These are phyloP conservation scores for Pitangus sulphuratus DNA, from an alignment of 2,797 vertebrate genomes.

Conservation along the genomic window DNA sequence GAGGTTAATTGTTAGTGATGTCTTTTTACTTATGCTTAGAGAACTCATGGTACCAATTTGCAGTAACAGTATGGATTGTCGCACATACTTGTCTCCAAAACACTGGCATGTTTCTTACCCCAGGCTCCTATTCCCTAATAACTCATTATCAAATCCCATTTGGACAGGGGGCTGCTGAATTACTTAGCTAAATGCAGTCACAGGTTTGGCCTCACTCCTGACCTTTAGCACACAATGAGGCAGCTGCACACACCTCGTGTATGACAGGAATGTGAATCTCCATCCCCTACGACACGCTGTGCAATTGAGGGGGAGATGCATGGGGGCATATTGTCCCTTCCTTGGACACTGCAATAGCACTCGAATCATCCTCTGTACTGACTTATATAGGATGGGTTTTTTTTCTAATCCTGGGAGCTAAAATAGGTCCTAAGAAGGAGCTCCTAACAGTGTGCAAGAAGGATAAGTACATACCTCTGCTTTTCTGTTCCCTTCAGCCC, in stretches of 20 bases:
- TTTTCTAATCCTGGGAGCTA: background rate
- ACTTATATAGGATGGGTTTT: background rate
- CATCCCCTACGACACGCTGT: background rate
- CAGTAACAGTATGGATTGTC: background rate
- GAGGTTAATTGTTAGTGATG: background rate
- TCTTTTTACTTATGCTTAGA: background rate
- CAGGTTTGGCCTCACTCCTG: conserved; percentile 22
- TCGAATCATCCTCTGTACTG: background rate
- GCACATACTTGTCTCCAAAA: background rate
- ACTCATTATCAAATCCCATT: conserved; percentile 2
- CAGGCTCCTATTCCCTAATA: background rate
- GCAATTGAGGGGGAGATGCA: conserved; percentile 15
- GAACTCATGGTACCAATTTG: background rate
- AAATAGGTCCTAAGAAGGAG: background rate
- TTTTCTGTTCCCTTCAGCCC: background rate
- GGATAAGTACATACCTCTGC: background rate
- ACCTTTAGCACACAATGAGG: conserved; percentile 45
- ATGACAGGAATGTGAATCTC: conserved; percentile 28
- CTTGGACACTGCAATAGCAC: background rate
- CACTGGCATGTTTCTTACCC: background rate
- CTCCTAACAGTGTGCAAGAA: background rate
- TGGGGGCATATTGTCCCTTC: background rate
- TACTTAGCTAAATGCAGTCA: conserved; percentile 6
- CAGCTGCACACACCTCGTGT: background rate
- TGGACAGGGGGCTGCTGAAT: background rate